These are phyloP conservation scores for Apantesis nais DNA, from an alignment of 2,888 invertebrate genomes.

Conservation along the genomic window DNA sequence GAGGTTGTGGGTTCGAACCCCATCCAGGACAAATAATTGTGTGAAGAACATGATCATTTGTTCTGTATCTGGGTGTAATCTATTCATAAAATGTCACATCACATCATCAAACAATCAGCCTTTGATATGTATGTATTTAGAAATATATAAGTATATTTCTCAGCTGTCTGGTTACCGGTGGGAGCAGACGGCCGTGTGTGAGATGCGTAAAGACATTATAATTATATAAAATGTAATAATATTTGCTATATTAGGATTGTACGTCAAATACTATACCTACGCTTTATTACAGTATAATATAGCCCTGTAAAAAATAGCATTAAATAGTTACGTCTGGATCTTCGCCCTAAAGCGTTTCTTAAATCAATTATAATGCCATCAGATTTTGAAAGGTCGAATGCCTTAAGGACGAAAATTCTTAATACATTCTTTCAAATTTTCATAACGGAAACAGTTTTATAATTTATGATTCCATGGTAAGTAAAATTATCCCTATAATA, in stretches of 20 bases:
- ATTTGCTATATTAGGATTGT: not conserved
- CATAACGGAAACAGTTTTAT: not conserved
- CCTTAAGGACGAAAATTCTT: not conserved
- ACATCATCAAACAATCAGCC: too few species aligned
- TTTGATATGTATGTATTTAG: too few species aligned
- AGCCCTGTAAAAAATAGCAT: not conserved
- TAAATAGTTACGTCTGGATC: not conserved
- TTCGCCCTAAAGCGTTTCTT: not conserved
- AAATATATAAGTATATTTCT: too few species aligned
- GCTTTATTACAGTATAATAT: not conserved
- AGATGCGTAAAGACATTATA: too few species aligned
- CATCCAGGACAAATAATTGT: too few species aligned
- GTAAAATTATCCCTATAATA: not conserved
- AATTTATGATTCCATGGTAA: not conserved
- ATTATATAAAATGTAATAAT: too few species aligned
- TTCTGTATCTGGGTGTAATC: too few species aligned
- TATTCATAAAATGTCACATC: too few species aligned
- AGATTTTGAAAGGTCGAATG: not conserved
- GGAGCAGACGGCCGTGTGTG: too few species aligned
- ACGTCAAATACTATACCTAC: not conserved
- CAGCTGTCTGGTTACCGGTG: too few species aligned
- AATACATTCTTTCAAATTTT: slow-evolving; percentile 3
- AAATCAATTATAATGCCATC: not conserved
- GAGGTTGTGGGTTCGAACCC: too few species aligned
- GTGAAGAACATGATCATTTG: too few species aligned